These are phyloP conservation scores for Acanthaster planci DNA, from an alignment of 35 echinoderm and acorn worm species.

Conservation along the genomic window DNA sequence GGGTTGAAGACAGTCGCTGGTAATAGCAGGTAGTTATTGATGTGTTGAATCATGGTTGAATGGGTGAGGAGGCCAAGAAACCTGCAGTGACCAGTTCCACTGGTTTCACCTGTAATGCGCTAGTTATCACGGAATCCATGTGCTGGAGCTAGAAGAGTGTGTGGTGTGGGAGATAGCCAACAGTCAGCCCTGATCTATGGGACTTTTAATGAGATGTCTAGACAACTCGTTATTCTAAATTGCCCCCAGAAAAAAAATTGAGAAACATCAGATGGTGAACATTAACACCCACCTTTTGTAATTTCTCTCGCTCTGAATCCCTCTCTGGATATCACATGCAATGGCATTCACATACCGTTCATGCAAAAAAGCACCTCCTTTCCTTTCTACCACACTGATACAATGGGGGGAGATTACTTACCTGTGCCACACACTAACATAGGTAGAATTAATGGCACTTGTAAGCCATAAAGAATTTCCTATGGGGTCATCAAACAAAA, in stretches of 20 bases:
- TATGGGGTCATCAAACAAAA: conserved; percentile 34
- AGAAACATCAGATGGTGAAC: too few relatives aligned
- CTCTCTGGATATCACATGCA: neutral
- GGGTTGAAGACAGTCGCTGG: neutral
- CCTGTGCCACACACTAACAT: conserved; percentile 8
- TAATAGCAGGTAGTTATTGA: neutral
- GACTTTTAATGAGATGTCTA: neutral
- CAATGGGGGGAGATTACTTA: conserved; percentile 20
- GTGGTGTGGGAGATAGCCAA: too few relatives aligned
- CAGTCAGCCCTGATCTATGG: too few relatives aligned
- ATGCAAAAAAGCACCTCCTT: neutral
- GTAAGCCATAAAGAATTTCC: conserved; percentile 30
- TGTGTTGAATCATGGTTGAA: neutral
- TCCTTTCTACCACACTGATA: neutral
- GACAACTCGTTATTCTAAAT: conserved; percentile 10
- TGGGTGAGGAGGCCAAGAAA: neutral
- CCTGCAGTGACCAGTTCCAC: neutral
- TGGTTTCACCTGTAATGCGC: too few relatives aligned
- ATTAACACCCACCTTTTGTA: too few relatives aligned
- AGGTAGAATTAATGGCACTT: conserved; percentile 33
- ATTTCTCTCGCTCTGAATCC: too few relatives aligned
- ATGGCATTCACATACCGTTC: neutral
- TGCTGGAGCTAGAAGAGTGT: too few relatives aligned
- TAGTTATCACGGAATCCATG: too few relatives aligned
- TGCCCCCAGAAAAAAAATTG: too few relatives aligned